phyloP scores from a whole-genome alignment of 2,113 vertebrate genomes.

The Daubentonia madagascariensis region DNA sequence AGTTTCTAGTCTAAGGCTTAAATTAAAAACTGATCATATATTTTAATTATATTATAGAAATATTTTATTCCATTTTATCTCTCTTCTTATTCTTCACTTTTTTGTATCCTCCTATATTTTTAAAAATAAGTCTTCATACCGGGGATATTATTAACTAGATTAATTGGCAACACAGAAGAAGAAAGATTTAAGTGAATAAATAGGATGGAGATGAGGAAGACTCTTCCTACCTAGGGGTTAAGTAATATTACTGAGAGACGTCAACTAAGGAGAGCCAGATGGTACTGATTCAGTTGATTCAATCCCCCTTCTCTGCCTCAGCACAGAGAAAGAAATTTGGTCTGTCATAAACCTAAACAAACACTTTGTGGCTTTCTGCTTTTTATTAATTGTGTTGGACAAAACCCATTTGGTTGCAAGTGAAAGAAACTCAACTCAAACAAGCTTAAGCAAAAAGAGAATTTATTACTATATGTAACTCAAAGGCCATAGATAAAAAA shows the following conservation, averaged over 20 bases:
- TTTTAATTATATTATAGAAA: conserved; percentile 44
- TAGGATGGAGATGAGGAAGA: not conserved
- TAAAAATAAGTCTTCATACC: not conserved
- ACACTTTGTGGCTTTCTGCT: not conserved
- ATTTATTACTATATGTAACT: not conserved
- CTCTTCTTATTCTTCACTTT: not conserved
- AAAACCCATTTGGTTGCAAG: not conserved
- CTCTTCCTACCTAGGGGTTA: not conserved
- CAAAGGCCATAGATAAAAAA: not conserved
- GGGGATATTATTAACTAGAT: not conserved
- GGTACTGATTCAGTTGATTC: not conserved
- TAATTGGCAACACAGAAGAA: not conserved
- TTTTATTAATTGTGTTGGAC: conserved; percentile 42
- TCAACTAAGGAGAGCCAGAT: conserved; percentile 11
- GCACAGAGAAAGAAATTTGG: not conserved
- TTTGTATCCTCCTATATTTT: not conserved
- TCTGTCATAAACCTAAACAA: not conserved
- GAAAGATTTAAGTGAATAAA: not conserved
- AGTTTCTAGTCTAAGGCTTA: conserved; percentile 34
- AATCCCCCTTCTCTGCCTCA: not conserved
- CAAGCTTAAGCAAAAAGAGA: not conserved
- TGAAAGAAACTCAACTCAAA: not conserved
- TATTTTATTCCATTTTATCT: conserved; percentile 34
- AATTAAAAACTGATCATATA: conserved; percentile 31
- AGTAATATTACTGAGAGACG: not conserved